Conservation (phyloP, 2,797 vertebrate genomes). For the Sardinella longiceps region DNA sequence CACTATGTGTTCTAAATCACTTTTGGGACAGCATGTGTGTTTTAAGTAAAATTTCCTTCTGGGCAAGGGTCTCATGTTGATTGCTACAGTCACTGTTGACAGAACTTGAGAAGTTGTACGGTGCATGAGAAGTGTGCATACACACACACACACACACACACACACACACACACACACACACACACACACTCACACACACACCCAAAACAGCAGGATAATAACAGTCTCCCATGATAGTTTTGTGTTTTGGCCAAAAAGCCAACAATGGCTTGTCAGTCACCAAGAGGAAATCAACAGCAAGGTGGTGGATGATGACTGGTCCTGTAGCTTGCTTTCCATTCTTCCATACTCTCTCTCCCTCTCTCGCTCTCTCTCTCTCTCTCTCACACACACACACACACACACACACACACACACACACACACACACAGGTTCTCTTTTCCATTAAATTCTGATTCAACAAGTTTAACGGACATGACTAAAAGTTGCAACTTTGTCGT, state of each 20-base stretch:
- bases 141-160: neutral
- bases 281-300: conserved; percentile 17
- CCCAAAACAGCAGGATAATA: neutral
- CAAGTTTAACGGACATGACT: too few relatives aligned
- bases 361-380: neutral
- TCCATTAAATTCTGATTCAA: too few relatives aligned
- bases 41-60: neutral
- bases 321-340: neutral
- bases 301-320: conserved; percentile 10
- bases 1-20: neutral
- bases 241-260: neutral
- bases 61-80: neutral
- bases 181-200: neutral
- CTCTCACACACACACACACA: too few relatives aligned
- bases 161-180: neutral
- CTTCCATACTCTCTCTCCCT: neutral
- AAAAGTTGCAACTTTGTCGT: too few relatives aligned
- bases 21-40: neutral
- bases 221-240: neutral
- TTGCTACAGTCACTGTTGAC: neutral
- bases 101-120: neutral
- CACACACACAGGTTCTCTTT: too few relatives aligned
- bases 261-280: conserved; percentile 40
- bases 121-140: neutral
- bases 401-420: too few relatives aligned